Conservation (phyloP, 2,113 vertebrate species). For the Anolis carolinensis region DNA sequence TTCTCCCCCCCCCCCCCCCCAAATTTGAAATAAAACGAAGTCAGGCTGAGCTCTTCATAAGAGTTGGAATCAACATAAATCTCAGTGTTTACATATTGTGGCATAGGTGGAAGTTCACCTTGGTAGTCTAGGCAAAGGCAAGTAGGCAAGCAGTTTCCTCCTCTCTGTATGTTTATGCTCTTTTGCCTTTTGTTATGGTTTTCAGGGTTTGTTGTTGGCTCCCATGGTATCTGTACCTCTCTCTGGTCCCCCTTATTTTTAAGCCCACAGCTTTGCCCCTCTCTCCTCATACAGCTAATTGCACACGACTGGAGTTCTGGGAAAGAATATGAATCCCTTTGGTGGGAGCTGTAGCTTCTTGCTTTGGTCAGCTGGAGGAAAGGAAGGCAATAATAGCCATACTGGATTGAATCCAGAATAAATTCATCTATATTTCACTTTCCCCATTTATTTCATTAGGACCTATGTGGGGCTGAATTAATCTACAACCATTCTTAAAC, state of each 20-base stretch:
- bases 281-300: background rate
- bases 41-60: background rate
- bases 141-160: background rate
- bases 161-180: background rate
- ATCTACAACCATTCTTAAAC: background rate
- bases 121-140: background rate
- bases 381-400: background rate
- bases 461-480: background rate
- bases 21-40: background rate
- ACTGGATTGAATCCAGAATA: background rate
- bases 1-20: background rate
- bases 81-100: background rate
- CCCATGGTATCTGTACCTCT: background rate
- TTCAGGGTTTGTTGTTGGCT: background rate
- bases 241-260: background rate
- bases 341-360: no score
- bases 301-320: background rate
- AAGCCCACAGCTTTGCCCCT: background rate
- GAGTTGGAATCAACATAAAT: background rate
- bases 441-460: background rate
- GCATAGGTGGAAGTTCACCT: background rate
- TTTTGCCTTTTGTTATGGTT: background rate
- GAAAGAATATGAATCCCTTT: background rate
- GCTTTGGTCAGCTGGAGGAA: background rate
- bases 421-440: background rate